phyloP scores from a whole-genome alignment of 1,140 invertebrate genomes.

The Zaprionus gabonicus region DNA sequence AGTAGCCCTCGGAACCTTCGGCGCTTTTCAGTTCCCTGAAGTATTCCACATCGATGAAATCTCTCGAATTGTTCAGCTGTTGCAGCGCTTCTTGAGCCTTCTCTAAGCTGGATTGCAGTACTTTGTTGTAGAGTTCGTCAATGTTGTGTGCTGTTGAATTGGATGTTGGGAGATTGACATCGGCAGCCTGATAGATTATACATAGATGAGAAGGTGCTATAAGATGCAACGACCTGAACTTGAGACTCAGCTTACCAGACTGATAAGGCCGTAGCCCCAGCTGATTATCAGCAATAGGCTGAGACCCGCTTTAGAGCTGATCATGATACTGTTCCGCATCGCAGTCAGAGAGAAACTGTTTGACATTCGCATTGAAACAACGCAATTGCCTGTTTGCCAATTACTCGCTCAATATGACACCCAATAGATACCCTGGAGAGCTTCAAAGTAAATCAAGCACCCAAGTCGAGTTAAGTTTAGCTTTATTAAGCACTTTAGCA shows the following conservation, averaged over 20 bases:
- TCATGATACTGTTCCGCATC: slow-evolving; percentile 12
- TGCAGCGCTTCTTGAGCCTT: slow-evolving; percentile 25
- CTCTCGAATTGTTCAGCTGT: slow-evolving; percentile 39
- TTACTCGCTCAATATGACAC: neutral
- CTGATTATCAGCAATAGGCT: slow-evolving; percentile 24
- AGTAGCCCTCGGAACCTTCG: slow-evolving; percentile 46
- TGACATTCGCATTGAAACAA: neutral
- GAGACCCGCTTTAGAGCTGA: neutral
- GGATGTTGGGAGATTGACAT: neutral
- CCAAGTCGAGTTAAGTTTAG: slow-evolving; percentile 42
- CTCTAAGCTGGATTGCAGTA: slow-evolving; percentile 46
- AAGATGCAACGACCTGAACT: neutral
- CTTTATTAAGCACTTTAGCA: slow-evolving; percentile 69
- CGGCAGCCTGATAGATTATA: neutral
- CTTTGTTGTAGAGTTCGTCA: slow-evolving; percentile 60
- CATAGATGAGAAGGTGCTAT: neutral
- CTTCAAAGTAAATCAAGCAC: neutral
- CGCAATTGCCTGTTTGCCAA: neutral
- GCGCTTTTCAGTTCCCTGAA: slow-evolving; percentile 53
- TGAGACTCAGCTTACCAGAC: slow-evolving; percentile 11
- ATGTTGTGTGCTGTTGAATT: slow-evolving; percentile 24
- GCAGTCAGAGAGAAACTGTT: slow-evolving; percentile 10
- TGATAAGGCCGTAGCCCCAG: slow-evolving; percentile 21
- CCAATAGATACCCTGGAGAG: neutral
- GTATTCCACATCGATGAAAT: slow-evolving; percentile 56